Evolutionary conservation across 2,797 vertebrate species (phyloP).

Genomic region (Pseudochaenichthys georgianus): DNA sequence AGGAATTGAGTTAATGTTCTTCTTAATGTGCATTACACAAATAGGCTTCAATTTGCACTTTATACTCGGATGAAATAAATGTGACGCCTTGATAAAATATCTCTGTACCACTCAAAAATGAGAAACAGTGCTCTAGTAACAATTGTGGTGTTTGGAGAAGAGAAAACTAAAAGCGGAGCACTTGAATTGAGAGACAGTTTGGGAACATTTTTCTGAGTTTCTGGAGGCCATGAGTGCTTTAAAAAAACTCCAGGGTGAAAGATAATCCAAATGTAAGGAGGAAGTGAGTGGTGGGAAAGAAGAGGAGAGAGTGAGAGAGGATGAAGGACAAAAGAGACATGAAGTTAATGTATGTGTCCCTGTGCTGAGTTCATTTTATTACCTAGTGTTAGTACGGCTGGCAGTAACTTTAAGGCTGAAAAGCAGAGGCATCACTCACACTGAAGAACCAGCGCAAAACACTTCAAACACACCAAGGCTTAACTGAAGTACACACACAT

Average conservation of each 20-base stretch:
- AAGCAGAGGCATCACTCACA: constrained; percentile 58
- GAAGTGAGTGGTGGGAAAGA: constrained; percentile 31
- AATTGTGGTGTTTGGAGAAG: constrained; percentile 1
- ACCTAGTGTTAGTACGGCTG: constrained; percentile 45
- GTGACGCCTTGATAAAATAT: not conserved
- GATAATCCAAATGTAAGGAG: constrained; percentile 46
- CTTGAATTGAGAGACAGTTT: too few species aligned
- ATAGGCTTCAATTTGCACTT: constrained; percentile 1
- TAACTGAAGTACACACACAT: constrained; percentile 21
- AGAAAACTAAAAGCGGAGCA: constrained; percentile 24
- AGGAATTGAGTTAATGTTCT: too few species aligned
- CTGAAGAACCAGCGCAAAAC: constrained; percentile 20
- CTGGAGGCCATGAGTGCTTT: constrained; percentile 32
- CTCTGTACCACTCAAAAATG: not conserved
- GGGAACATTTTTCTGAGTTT: constrained; percentile 52
- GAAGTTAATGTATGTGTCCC: constrained; percentile 33
- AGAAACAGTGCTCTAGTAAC: constrained; percentile 8
- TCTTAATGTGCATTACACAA: too few species aligned
- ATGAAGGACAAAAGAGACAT: constrained; percentile 18
- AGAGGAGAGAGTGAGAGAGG: not conserved
- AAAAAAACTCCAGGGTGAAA: constrained; percentile 25
- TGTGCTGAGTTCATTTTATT: constrained; percentile 50
- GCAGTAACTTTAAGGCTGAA: constrained; percentile 40
- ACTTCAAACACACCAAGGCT: constrained; percentile 41
- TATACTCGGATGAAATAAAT: not conserved